Evolutionary conservation across 2,888 invertebrate species (phyloP).

Genomic region (Ellobium chinense): DNA sequence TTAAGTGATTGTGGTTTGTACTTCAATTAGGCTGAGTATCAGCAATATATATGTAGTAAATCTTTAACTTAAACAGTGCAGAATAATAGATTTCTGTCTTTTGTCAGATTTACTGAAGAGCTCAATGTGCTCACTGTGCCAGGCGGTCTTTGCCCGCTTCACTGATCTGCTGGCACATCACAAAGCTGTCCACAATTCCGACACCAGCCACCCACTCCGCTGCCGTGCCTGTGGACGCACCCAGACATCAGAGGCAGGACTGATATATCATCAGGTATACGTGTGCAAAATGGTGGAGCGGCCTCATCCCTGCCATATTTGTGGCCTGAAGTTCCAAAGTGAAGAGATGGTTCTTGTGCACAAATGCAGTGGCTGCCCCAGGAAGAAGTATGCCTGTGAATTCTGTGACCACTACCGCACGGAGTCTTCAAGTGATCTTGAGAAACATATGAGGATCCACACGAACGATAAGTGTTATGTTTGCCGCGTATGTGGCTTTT

Average conservation of each 20-base stretch:
- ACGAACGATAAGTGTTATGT: slow-evolving; percentile 51
- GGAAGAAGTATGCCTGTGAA: slow-evolving; percentile 52
- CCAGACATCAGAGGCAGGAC: slow-evolving; percentile 52
- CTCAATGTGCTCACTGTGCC: slow-evolving; percentile 52
- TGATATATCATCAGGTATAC: slow-evolving; percentile 52
- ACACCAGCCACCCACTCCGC: slow-evolving; percentile 48
- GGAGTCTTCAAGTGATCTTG: slow-evolving; percentile 51
- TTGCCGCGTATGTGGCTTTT: slow-evolving; percentile 49
- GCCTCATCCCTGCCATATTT: slow-evolving; percentile 49
- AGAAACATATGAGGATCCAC: slow-evolving; percentile 54
- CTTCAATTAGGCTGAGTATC: no score
- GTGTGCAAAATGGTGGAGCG: slow-evolving; percentile 54
- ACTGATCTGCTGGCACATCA: slow-evolving; percentile 53
- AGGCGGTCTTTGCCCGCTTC: slow-evolving; percentile 51
- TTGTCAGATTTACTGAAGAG: slow-evolving; percentile 48
- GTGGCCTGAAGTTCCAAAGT: slow-evolving; percentile 51
- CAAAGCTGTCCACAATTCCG: slow-evolving; percentile 51
- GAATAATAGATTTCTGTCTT: not conserved
- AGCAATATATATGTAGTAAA: no score
- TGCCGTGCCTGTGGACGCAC: slow-evolving; percentile 52
- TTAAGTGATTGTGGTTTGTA: no score
- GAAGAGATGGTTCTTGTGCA: slow-evolving; percentile 54
- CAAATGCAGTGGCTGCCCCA: slow-evolving; percentile 50
- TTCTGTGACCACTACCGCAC: slow-evolving; percentile 54
- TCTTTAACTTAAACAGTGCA: no score